Conservation (phyloP, 2,113 vertebrate species). For the Pagrus major region DNA sequence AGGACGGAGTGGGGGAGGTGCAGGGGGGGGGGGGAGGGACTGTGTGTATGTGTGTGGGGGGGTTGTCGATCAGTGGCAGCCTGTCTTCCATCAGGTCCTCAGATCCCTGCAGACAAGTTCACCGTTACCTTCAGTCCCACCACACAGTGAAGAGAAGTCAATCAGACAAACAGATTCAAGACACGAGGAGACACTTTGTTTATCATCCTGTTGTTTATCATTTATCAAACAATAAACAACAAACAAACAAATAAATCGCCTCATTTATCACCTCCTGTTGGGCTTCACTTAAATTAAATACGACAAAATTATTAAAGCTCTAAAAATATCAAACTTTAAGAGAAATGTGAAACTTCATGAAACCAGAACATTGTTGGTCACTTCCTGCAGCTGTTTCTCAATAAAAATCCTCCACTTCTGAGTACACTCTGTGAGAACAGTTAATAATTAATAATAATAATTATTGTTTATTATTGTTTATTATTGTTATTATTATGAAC, state of each 20-base stretch:
- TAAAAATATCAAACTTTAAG: too few species aligned
- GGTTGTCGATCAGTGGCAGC: slow-evolving; percentile 2
- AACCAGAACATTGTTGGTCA: neutral
- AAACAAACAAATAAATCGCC: too few species aligned
- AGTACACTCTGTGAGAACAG: neutral
- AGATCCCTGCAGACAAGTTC: slow-evolving; percentile 11
- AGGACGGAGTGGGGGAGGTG: neutral
- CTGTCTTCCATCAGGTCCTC: slow-evolving; percentile 26
- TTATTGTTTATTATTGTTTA: neutral
- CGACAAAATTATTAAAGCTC: too few species aligned
- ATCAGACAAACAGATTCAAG: neutral
- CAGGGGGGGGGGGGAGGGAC: neutral
- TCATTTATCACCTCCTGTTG: too few species aligned
- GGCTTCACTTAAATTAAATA: too few species aligned
- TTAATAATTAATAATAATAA: neutral
- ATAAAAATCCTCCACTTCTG: neutral
- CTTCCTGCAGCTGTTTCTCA: slow-evolving; percentile 8
- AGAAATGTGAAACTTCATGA: too few species aligned
- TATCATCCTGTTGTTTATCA: too few species aligned
- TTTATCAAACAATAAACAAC: too few species aligned
- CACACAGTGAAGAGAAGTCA: neutral
- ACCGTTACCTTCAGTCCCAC: neutral
- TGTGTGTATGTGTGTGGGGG: neutral
- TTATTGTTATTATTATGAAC: too few species aligned
- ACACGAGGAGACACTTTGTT: too few species aligned